These are phyloP conservation scores for Hirtodrosophila alboralis DNA, from an alignment of 2,888 invertebrate species.

Conservation along the genomic window DNA sequence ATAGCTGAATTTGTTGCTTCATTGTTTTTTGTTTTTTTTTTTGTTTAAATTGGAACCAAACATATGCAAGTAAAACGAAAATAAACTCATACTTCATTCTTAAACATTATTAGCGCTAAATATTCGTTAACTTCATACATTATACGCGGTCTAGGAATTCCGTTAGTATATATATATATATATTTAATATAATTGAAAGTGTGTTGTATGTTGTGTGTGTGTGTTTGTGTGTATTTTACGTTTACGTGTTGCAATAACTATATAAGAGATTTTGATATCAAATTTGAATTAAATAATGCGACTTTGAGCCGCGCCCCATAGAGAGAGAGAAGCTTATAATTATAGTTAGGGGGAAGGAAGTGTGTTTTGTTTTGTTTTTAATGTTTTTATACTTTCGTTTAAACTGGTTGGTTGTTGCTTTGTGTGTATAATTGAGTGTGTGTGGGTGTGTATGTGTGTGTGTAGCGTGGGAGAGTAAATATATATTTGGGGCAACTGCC, in stretches of 20 bases:
- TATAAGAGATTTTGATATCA: conserved; percentile 65
- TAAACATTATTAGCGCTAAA: conserved; percentile 59
- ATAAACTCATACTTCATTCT: conserved; percentile 46
- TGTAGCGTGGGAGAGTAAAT: conserved; percentile 13
- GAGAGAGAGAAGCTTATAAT: conserved; percentile 54
- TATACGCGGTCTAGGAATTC: conserved; percentile 58
- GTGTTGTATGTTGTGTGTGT: conserved; percentile 5
- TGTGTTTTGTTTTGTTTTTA: too few relatives aligned
- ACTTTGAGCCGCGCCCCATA: conserved; percentile 69
- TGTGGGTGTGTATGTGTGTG: conserved; percentile 9
- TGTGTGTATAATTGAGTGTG: conserved; percentile 18
- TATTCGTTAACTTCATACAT: conserved; percentile 47
- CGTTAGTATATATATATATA: conserved; percentile 47
- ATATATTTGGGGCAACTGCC: not conserved
- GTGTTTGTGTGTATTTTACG: conserved; percentile 8
- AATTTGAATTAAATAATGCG: conserved; percentile 65
- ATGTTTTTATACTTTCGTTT: conserved; percentile 58
- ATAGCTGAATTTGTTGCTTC: conserved; percentile 43
- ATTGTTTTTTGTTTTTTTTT: too few relatives aligned
- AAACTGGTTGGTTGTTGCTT: conserved; percentile 49
- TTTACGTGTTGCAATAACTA: conserved; percentile 71
- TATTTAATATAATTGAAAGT: conserved; percentile 58
- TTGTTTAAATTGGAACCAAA: conserved; percentile 52
- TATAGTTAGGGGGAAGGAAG: conserved; percentile 25
- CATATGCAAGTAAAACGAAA: conserved; percentile 35